phyloP scores from a whole-genome alignment of 2,113 vertebrate genomes.

The Poecile atricapillus region DNA sequence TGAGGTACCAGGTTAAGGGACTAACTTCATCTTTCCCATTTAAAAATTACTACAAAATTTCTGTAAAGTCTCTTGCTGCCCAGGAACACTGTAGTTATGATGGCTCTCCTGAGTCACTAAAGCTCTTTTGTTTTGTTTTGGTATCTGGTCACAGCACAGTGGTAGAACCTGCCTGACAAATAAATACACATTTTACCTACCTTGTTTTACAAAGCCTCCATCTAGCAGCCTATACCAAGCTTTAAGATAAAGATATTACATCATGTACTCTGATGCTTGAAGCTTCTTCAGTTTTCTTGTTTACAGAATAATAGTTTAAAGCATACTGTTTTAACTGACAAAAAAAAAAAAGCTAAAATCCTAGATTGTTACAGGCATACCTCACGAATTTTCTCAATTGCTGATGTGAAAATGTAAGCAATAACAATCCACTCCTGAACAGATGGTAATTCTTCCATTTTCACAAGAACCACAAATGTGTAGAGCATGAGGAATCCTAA shows the following conservation, averaged over 20 bases:
- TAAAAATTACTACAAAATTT: not conserved
- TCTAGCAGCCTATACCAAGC: not conserved
- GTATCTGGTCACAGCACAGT: not conserved
- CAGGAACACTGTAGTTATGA: not conserved
- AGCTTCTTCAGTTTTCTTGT: not conserved
- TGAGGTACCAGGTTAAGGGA: not conserved
- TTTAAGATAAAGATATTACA: not conserved
- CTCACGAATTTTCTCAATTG: slow-evolving; percentile 96
- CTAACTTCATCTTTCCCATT: not conserved
- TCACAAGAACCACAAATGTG: slow-evolving; percentile 94
- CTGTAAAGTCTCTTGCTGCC: not conserved
- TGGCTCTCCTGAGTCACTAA: not conserved
- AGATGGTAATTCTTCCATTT: slow-evolving; percentile 84
- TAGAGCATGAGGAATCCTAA: slow-evolving; percentile 96
- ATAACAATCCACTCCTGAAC: slow-evolving; percentile 97
- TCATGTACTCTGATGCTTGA: not conserved
- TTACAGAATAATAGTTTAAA: not conserved
- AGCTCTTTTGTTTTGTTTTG: not conserved
- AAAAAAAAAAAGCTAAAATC: not conserved
- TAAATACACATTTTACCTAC: not conserved
- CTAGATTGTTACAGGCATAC: slow-evolving; percentile 65
- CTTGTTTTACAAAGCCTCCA: not conserved
- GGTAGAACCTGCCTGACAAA: not conserved
- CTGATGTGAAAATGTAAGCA: slow-evolving; percentile 95
- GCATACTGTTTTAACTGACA: not conserved